A percentile compares a stretch with the other conserved stretches of the same genome.
Conservation (phyloP, 1,140 invertebrate species). For the Scaptomyza hsui region DNA sequence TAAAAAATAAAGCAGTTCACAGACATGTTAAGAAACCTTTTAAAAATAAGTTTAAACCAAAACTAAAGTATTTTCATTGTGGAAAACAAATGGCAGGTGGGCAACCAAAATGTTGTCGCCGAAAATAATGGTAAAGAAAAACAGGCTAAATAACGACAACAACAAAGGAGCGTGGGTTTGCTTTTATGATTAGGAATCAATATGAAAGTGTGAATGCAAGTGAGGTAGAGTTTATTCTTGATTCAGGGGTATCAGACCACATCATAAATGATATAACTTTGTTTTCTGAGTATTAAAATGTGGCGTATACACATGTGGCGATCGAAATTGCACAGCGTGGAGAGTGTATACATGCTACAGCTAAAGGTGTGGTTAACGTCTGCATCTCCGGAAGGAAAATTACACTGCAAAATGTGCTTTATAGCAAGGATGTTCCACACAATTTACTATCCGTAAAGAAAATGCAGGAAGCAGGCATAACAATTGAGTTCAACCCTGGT, state of each 20-base stretch:
- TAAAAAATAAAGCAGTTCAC: slow-evolving; percentile 59
- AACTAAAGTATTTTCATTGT: slow-evolving; percentile 63
- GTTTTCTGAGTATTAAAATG: slow-evolving; percentile 41
- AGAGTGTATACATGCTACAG: slow-evolving; percentile 39
- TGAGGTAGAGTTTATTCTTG: slow-evolving; percentile 63
- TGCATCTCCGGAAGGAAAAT: slow-evolving; percentile 19
- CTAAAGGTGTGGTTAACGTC: slow-evolving; percentile 21
- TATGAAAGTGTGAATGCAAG: neutral
- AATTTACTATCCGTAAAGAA: no score
- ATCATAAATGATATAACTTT: slow-evolving; percentile 69
- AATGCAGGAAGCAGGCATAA: no score
- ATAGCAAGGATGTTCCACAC: slow-evolving; percentile 30
- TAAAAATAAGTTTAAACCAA: slow-evolving; percentile 4
- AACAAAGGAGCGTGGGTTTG: neutral
- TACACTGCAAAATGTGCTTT: slow-evolving; percentile 28
- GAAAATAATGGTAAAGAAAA: slow-evolving; percentile 12
- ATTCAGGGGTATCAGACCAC: slow-evolving; percentile 79
- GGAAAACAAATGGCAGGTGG: slow-evolving; percentile 36
- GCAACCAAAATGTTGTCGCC: no score
- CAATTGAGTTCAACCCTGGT: no score
- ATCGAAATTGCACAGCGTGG: slow-evolving; percentile 32
- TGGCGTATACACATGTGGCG: slow-evolving; percentile 10
- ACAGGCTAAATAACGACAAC: slow-evolving; percentile 21
- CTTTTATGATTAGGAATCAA: no score
- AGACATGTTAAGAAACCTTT: no score